Evolutionary conservation across 2,888 invertebrate genomes (phyloP).

Genomic region (Pandemis corylana): DNA sequence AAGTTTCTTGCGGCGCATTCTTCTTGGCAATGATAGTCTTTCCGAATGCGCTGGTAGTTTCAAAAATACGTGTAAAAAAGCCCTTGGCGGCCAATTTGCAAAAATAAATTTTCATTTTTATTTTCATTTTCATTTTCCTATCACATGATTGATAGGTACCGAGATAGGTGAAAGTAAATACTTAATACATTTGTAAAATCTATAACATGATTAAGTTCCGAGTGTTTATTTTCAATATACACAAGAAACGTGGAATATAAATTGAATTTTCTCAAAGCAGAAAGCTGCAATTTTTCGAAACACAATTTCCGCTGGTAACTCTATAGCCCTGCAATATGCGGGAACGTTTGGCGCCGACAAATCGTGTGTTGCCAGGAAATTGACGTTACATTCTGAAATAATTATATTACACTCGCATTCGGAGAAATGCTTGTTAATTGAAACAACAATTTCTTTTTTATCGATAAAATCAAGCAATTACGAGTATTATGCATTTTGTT

Average conservation of each 20-base stretch:
- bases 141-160: no score
- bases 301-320: slow-evolving; percentile 8
- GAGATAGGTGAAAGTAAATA: no score
- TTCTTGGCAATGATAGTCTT: no score
- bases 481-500: no score
- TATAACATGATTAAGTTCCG: no score
- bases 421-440: not conserved
- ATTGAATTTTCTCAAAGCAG: not conserved
- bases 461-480: not conserved
- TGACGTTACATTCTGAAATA: slow-evolving; percentile 14
- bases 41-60: no score
- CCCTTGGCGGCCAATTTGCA: no score
- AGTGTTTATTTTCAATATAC: not conserved
- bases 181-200: no score
- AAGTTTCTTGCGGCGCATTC: no score
- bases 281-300: not conserved
- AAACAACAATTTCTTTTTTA: not conserved
- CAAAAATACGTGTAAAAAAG: no score
- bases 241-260: not conserved
- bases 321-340: not conserved
- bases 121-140: no score
- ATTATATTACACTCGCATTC: slow-evolving; percentile 2
- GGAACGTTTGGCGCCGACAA: not conserved
- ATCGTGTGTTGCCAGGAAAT: slow-evolving; percentile 24
- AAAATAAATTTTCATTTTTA: no score